Evolutionary conservation across 2,888 invertebrate genomes (phyloP).

Genomic region (Linnaemya tessellans): DNA sequence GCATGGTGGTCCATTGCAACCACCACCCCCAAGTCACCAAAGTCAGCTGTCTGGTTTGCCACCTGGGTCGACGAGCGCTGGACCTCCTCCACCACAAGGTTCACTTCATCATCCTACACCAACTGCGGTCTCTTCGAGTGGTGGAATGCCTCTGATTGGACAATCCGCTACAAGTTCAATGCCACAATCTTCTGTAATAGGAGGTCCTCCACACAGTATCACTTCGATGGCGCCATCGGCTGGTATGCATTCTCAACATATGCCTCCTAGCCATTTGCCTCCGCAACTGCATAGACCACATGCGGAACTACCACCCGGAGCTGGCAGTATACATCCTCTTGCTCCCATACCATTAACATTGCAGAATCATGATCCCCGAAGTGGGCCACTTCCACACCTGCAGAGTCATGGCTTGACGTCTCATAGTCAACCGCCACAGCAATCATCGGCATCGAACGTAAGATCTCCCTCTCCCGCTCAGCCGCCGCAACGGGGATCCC

Average conservation of each 20-base stretch:
- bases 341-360: conserved; percentile 81
- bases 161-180: conserved; percentile 84
- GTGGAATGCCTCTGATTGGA: conserved; percentile 74
- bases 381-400: conserved; percentile 76
- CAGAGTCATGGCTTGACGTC: conserved; percentile 67
- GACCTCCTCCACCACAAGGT: conserved; percentile 72
- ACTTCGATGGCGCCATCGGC: conserved; percentile 78
- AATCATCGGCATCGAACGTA: conserved; percentile 76
- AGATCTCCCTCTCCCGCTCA: conserved; percentile 82
- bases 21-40: conserved; percentile 66
- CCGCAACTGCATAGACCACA: conserved; percentile 82
- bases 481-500: conserved; percentile 76
- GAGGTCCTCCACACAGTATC: conserved; percentile 79
- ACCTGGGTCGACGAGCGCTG: conserved; percentile 74
- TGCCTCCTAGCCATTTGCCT: conserved; percentile 78
- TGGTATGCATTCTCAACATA: conserved; percentile 78
- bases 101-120: conserved; percentile 77
- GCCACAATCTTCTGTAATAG: conserved; percentile 79
- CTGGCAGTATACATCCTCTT: conserved; percentile 81
- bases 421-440: conserved; percentile 78
- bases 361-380: conserved; percentile 78
- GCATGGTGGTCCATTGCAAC: conserved; percentile 77
- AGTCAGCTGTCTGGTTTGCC: conserved; percentile 71
- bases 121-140: conserved; percentile 64
- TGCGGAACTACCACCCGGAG: conserved; percentile 79